A percentile compares a stretch with the other conserved stretches of the same genome.
phyloP scores from a whole-genome alignment of 2,888 invertebrate species.

The Phaonia tiefii region DNA sequence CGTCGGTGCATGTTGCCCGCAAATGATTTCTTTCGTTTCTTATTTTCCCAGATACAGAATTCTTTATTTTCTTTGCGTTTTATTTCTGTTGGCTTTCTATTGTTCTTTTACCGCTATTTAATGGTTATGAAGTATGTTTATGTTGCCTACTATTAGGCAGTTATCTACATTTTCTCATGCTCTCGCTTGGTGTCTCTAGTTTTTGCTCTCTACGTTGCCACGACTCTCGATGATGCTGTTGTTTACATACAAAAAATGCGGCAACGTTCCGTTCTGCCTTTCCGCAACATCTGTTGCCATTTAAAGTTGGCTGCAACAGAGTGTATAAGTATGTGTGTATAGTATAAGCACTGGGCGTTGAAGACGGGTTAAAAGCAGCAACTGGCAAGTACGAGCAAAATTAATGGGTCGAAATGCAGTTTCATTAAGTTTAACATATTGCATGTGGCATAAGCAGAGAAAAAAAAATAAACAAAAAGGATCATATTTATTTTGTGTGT shows the following conservation, averaged over 20 bases:
- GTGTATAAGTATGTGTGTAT: no score
- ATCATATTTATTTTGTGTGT: conserved; percentile 13
- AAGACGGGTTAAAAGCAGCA: background rate
- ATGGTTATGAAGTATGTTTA: conserved; percentile 42
- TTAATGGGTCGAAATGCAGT: conserved; percentile 35
- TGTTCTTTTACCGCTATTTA: conserved; percentile 28
- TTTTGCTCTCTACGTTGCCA: background rate
- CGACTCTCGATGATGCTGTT: background rate
- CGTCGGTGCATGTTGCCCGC: conserved; percentile 1
- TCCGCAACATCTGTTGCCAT: conserved; percentile 44
- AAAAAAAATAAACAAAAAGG: background rate
- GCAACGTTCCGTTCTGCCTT: background rate
- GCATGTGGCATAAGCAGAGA: conserved; percentile 35
- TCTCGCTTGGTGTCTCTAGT: background rate
- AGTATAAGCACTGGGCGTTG: background rate
- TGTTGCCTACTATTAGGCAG: conserved; percentile 35
- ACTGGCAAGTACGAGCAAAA: background rate
- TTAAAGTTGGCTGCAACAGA: conserved; percentile 22
- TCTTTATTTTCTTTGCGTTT: no score
- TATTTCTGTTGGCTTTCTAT: conserved; percentile 9
- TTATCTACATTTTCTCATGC: conserved; percentile 25
- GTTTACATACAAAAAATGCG: conserved; percentile 10
- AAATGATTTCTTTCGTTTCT: background rate
- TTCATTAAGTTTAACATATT: conserved; percentile 46
- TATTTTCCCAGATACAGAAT: no score